Conservation (phyloP, 2,797 vertebrate species). For the Myotis pilosus region DNA sequence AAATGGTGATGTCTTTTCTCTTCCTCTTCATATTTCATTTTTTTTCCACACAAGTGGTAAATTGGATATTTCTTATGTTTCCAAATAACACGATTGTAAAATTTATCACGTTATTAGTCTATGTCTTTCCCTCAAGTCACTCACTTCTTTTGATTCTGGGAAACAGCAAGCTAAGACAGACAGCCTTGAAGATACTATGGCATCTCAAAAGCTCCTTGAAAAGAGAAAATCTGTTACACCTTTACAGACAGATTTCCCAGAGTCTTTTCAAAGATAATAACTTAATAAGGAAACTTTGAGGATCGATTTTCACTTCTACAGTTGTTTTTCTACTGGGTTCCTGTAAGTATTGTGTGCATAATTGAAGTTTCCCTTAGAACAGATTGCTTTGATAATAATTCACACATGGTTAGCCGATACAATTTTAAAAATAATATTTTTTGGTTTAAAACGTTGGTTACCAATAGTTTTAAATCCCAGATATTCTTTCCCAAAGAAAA, state of each 20-base stretch:
- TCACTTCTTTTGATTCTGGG: constrained; percentile 61
- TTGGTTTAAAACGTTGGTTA: neutral
- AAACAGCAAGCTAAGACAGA: constrained; percentile 17
- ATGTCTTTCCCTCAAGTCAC: constrained; percentile 21
- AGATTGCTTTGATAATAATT: neutral
- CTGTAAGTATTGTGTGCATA: neutral
- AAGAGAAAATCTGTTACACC: neutral
- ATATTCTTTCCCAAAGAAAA: neutral
- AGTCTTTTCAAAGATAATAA: neutral
- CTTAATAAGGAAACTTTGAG: neutral
- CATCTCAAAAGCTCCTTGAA: neutral
- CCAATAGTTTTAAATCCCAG: neutral
- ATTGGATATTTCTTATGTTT: neutral
- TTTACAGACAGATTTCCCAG: neutral
- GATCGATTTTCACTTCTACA: neutral
- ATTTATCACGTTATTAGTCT: neutral
- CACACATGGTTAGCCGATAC: neutral
- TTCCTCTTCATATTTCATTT: constrained; percentile 23
- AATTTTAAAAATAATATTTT: neutral
- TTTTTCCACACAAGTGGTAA: neutral
- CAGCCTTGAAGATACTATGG: neutral
- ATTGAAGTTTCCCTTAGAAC: neutral
- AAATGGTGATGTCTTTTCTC: neutral
- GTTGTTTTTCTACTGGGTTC: neutral
- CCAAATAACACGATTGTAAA: fast-evolving